Evolutionary conservation across 2,113 vertebrate genomes (phyloP), one percentile per base, ranked within the genome.

Genomic region (Myotis lucifugus): DNA sequence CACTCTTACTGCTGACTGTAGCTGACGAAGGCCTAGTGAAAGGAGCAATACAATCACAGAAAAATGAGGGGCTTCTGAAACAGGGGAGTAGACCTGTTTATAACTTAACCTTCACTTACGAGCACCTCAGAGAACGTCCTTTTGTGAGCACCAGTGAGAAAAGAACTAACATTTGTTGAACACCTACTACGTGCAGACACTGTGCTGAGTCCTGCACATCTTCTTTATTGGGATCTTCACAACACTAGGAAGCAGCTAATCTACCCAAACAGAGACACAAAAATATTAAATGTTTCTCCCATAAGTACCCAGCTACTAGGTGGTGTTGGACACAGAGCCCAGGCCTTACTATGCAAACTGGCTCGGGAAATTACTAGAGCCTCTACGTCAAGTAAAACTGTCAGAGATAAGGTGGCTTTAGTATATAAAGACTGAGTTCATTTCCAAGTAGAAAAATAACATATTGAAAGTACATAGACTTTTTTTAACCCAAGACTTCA

Each of bases 21-120:
- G 92, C 72, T 76, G 72, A 72, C 14, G 61, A 96, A 96, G 97
- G 79, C 97, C 98, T 98, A 91, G 46, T 69, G 13, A 74, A 95
- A 85, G 1, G 18, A 92, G 8, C 0, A 18, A 29, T 61, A 18
- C 25, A 95, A 72, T 14, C 37, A 91, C 40, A 85, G 72, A 18
- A 66, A 48, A 88, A 87, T 40, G 79, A 83, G 14, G 34, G 25
- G 29, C 40, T 85, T 90, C 37, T 85, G 25, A 88, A 77, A 81
- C 1, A 73, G 74, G 8, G 73, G 18, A 83, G 66, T 46, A 46
- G 14, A 92, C 10, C 37, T 54, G 67, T n/a, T 93, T 7, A 81
- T 48, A 92, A 85, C 1, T 48, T 66, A 78, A 12, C 23, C 48
- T 67, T 91, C 9, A 69, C 21, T 88, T n/a, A 61, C 52, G 82